Evolutionary conservation across 2,113 vertebrate genomes (phyloP).

Genomic region (Marcusenius ussheri): DNA sequence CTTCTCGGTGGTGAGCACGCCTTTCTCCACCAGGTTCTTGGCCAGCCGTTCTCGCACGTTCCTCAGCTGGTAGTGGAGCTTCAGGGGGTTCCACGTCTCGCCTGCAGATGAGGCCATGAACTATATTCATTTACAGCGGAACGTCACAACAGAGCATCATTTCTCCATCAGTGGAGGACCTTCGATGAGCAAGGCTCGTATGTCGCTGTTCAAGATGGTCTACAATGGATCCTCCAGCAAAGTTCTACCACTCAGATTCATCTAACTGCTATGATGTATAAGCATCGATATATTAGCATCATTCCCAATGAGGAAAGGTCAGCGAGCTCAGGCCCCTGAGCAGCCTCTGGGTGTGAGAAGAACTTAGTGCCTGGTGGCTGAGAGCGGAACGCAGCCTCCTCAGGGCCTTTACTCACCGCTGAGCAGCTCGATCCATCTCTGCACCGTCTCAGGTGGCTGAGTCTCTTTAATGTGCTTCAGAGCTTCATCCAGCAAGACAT

Average conservation of each 20-base stretch:
- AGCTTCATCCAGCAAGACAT: constrained; percentile 91
- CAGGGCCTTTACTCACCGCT: constrained; percentile 70
- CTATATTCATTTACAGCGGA: neutral
- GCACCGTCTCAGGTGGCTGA: constrained; percentile 87
- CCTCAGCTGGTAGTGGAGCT: constrained; percentile 91
- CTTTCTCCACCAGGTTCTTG: constrained; percentile 94
- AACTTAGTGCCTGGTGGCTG: neutral
- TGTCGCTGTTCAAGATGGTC: neutral
- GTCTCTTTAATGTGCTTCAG: constrained; percentile 95
- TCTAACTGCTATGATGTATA: neutral
- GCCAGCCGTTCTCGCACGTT: constrained; percentile 88
- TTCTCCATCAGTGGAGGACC: neutral
- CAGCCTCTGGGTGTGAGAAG: neutral
- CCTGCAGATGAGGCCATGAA: constrained; percentile 51
- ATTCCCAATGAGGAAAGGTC: neutral
- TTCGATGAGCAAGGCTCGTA: neutral
- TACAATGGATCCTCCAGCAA: neutral
- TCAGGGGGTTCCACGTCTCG: constrained; percentile 93
- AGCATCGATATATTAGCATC: neutral
- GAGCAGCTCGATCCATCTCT: constrained; percentile 95
- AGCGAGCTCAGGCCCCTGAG: neutral
- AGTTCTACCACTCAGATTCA: neutral
- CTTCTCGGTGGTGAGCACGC: constrained; percentile 91
- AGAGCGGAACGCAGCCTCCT: neutral
- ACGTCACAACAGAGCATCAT: neutral